Conservation (phyloP, 2,888 invertebrate species). For the Lithosia quadra region DNA sequence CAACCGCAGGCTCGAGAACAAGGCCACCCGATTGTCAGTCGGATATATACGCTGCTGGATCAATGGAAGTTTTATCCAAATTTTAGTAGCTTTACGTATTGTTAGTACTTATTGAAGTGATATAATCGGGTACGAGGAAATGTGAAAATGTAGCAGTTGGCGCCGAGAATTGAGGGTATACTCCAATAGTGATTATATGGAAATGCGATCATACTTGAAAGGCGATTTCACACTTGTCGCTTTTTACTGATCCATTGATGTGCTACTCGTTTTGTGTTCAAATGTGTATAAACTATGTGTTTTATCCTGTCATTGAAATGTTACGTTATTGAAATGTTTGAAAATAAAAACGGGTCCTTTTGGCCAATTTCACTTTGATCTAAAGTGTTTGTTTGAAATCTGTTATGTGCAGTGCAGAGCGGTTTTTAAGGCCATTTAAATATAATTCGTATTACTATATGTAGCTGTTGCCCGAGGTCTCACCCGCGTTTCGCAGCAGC, state of each 20-base stretch:
- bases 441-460: background rate
- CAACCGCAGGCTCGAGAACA: background rate
- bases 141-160: constrained; percentile 63
- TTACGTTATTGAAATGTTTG: constrained; percentile 9
- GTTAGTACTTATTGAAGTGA: constrained; percentile 5
- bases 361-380: constrained; percentile 1
- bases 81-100: background rate
- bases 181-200: constrained; percentile 68
- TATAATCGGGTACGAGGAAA: constrained; percentile 50
- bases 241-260: constrained; percentile 54
- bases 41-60: background rate
- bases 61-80: background rate
- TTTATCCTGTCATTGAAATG: constrained; percentile 31
- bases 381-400: constrained; percentile 3
- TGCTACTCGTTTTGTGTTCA: constrained; percentile 39
- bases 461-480: too few relatives aligned
- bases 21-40: background rate
- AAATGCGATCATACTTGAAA: constrained; percentile 66
- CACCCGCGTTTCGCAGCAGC: too few relatives aligned
- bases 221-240: constrained; percentile 62
- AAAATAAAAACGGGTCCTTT: constrained; percentile 5
- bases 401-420: background rate
- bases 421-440: background rate
- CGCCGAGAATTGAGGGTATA: constrained; percentile 57
- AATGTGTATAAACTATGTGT: constrained; percentile 35